Conservation (phyloP, 2,113 vertebrate species). For the Vicugna pacos region DNA sequence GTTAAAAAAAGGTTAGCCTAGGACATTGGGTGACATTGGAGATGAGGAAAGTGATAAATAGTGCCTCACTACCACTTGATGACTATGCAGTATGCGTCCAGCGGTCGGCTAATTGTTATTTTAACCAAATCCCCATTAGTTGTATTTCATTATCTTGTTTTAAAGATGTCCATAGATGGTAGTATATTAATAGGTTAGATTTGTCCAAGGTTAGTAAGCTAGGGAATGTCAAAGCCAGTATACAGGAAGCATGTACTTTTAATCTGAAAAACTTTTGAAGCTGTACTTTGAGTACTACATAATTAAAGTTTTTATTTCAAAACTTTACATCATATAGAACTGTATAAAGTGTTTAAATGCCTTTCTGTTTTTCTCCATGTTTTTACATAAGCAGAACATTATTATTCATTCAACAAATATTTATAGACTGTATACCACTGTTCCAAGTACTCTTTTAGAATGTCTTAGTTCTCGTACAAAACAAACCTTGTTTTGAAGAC, state of each 20-base stretch:
- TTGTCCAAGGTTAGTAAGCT: neutral
- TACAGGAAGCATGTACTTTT: neutral
- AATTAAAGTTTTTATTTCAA: neutral
- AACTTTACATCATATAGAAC: neutral
- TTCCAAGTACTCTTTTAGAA: neutral
- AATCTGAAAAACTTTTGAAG: neutral
- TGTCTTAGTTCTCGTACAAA: neutral
- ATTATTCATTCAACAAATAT: neutral
- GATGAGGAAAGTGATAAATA: neutral
- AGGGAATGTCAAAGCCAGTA: neutral
- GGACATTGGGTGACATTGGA: neutral
- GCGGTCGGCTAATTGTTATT: neutral
- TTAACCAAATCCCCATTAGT: neutral
- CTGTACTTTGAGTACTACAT: neutral
- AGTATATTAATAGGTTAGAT: neutral
- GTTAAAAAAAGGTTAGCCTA: neutral
- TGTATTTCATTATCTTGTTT: conserved; percentile 44
- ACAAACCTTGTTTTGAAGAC: neutral
- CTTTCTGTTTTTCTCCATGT: neutral
- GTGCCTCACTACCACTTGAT: neutral
- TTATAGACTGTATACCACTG: neutral
- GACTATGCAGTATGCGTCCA: neutral
- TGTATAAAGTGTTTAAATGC: neutral
- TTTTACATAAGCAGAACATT: neutral
- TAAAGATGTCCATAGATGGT: neutral